phyloP scores from a whole-genome alignment of 2,797 vertebrate genomes.

The Megalops cyprinoides region DNA sequence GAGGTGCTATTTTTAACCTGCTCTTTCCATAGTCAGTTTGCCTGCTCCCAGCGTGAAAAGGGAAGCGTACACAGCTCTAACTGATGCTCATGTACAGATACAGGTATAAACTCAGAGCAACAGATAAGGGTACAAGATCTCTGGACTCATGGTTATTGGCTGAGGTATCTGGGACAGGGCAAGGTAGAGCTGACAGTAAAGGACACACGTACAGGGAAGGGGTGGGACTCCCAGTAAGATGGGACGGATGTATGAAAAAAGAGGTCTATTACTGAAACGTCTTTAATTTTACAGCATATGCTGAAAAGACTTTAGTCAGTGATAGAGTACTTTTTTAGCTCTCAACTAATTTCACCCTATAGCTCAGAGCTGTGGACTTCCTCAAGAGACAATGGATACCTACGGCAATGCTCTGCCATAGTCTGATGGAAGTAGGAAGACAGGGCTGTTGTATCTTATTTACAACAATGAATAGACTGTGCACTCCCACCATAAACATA shows the following conservation, averaged over 20 bases:
- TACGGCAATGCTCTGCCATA: too few species aligned
- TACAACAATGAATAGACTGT: not conserved
- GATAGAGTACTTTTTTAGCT: not conserved
- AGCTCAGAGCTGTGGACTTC: too few species aligned
- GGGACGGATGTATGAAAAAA: too few species aligned
- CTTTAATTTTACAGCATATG: too few species aligned
- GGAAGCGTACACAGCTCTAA: not conserved
- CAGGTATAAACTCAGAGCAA: not conserved
- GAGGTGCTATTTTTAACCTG: slow-evolving; percentile 13
- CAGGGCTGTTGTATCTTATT: not conserved
- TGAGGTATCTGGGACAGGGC: too few species aligned
- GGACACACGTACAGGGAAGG: too few species aligned
- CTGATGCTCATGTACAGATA: not conserved
- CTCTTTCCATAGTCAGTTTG: slow-evolving; percentile 16
- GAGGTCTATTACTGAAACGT: too few species aligned
- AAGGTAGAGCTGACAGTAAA: too few species aligned
- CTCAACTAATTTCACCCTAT: not conserved
- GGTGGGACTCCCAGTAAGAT: not conserved
- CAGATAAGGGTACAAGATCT: not conserved
- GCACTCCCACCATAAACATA: not conserved
- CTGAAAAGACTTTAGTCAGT: not conserved
- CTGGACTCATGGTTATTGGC: not conserved
- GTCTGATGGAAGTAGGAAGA: not conserved
- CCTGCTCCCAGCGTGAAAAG: not conserved
- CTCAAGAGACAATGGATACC: not conserved